phyloP scores from a whole-genome alignment of 2,113 vertebrate species.

The Ageneiosus marmoratus region DNA sequence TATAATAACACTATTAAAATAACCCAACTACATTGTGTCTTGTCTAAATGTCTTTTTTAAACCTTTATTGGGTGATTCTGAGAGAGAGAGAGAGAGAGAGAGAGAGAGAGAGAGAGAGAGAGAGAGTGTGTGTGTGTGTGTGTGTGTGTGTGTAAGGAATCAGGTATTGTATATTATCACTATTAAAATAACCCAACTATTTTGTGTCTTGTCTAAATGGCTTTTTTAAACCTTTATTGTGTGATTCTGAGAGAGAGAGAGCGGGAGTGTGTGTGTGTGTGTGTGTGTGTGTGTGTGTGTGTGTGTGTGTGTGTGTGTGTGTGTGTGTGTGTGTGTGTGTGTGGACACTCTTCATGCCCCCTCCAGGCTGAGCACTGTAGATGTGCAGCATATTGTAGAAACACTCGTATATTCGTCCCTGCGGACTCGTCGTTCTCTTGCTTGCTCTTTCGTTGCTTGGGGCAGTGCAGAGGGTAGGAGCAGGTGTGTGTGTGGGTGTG shows the following conservation, averaged over 20 bases:
- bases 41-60: not conserved
- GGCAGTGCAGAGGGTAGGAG: slow-evolving; percentile 54
- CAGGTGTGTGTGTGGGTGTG: slow-evolving; percentile 66
- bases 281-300: not conserved
- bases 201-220: not conserved
- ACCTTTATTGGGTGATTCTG: not conserved
- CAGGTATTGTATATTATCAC: not conserved
- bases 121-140: not conserved
- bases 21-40: not conserved
- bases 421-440: slow-evolving; percentile 14
- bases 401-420: slow-evolving; percentile 22
- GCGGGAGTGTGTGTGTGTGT: not conserved
- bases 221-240: not conserved
- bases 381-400: slow-evolving; percentile 48
- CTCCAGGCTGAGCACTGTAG: slow-evolving; percentile 16
- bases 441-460: not conserved
- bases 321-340: slow-evolving; percentile 10
- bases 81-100: too few relatives aligned
- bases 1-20: not conserved
- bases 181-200: not conserved
- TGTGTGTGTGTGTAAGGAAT: not conserved
- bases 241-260: not conserved
- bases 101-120: not conserved
- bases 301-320: not conserved
- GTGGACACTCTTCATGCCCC: not conserved